These are phyloP conservation scores for Liodrosophila aerea DNA, from an alignment of 2,888 invertebrate genomes.

Conservation along the genomic window DNA sequence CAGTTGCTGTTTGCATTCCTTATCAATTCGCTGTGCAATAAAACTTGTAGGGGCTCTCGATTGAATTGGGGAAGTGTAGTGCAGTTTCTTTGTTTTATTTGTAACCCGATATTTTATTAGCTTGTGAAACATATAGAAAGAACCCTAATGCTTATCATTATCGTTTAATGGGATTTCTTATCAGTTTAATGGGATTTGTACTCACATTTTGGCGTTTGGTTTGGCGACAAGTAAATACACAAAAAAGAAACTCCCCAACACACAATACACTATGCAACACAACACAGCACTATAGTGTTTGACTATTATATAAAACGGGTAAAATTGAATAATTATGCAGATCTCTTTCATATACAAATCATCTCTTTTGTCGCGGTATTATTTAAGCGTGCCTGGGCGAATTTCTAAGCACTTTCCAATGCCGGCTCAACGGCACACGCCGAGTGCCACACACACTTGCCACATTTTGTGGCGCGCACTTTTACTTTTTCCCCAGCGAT, in stretches of 20 bases:
- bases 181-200: constrained; percentile 6
- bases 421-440: constrained; percentile 19
- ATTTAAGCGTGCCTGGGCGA: constrained; percentile 26
- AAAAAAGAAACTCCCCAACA: not conserved
- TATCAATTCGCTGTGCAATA: constrained; percentile 10
- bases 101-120: too few species aligned
- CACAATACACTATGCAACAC: not conserved
- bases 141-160: too few species aligned
- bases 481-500: constrained; percentile 53
- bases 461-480: constrained; percentile 64
- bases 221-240: not conserved
- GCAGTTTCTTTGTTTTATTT: constrained; percentile 15
- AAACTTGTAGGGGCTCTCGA: not conserved
- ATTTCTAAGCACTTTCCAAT: constrained; percentile 49
- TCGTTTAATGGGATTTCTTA: constrained; percentile 10
- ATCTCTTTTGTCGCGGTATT: constrained; percentile 23
- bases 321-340: constrained; percentile 5
- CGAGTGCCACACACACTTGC: constrained; percentile 39
- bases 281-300: constrained; percentile 7
- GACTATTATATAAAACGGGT: constrained; percentile 22
- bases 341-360: constrained; percentile 46
- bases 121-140: too few species aligned
- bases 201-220: constrained; percentile 20
- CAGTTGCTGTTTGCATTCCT: too few species aligned
- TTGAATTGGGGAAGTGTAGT: constrained; percentile 1